Conservation (phyloP, 2,113 vertebrate genomes). For the Anguilla japonica region DNA sequence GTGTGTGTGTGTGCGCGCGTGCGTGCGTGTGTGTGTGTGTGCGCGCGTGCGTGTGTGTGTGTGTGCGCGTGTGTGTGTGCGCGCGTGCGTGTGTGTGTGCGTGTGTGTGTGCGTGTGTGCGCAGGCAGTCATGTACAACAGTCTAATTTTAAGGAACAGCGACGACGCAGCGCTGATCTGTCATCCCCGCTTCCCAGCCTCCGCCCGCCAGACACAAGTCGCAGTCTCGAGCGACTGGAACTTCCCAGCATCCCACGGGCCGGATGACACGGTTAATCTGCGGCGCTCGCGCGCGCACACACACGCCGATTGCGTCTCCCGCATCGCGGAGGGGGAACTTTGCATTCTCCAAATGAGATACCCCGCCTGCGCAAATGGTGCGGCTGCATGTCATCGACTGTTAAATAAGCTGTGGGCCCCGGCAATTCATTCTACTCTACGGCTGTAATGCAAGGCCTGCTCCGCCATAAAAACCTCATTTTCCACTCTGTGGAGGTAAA, state of each 20-base stretch:
- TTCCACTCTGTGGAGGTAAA: constrained; percentile 63
- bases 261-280: constrained; percentile 53
- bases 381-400: constrained; percentile 69
- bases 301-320: constrained; percentile 55
- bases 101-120: not conserved
- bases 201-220: not conserved
- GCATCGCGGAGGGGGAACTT: constrained; percentile 60
- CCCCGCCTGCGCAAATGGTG: constrained; percentile 65
- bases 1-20: not conserved
- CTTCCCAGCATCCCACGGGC: constrained; percentile 18
- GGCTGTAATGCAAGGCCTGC: constrained; percentile 55
- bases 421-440: constrained; percentile 70
- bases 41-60: not conserved
- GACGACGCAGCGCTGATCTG: not conserved
- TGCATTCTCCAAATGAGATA: constrained; percentile 73
- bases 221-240: not conserved
- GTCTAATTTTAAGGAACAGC: not conserved
- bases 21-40: not conserved
- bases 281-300: constrained; percentile 43
- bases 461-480: constrained; percentile 66
- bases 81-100: not conserved
- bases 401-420: constrained; percentile 69
- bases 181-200: not conserved
- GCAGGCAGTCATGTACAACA: not conserved
- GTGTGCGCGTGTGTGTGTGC: not conserved